phyloP scores from a whole-genome alignment of 2,797 vertebrate species.

The Cuniculus paca region DNA sequence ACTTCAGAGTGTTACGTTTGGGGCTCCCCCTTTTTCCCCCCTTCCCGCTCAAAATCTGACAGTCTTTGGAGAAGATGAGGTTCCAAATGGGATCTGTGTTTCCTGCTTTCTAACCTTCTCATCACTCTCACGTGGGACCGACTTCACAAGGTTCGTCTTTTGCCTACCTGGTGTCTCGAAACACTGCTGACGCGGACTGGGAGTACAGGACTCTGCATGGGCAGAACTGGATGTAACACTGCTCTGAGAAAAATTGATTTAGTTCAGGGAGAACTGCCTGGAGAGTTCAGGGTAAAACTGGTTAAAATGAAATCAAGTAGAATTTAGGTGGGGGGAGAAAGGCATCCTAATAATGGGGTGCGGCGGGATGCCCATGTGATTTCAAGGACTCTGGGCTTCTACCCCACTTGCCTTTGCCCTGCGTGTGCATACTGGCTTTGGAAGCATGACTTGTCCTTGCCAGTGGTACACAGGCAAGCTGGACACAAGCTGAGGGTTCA shows the following conservation, averaged over 20 bases:
- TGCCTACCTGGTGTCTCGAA: rapidly evolving
- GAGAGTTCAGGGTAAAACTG: neutral
- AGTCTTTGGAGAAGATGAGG: conserved; percentile 86
- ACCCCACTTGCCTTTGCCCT: neutral
- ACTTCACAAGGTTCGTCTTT: rapidly evolving
- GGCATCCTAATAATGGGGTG: rapidly evolving
- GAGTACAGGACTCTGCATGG: rapidly evolving
- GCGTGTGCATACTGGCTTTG: rapidly evolving
- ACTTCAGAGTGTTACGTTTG: conserved; percentile 86
- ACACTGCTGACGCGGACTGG: rapidly evolving
- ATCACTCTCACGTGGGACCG: rapidly evolving
- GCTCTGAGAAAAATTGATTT: neutral
- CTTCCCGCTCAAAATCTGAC: conserved; percentile 86
- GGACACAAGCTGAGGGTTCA: neutral
- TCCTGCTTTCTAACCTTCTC: rapidly evolving
- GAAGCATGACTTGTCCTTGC: neutral
- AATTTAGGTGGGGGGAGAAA: neutral
- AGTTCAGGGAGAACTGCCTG: no score
- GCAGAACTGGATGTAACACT: rapidly evolving
- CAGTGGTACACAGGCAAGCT: neutral
- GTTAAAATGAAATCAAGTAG: neutral
- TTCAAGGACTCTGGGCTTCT: neutral
- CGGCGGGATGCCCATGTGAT: rapidly evolving
- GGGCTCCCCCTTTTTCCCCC: conserved; percentile 82
- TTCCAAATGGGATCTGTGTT: conserved; percentile 68